Conservation (phyloP, 1,140 invertebrate species). For the Hormaphis cornu region DNA sequence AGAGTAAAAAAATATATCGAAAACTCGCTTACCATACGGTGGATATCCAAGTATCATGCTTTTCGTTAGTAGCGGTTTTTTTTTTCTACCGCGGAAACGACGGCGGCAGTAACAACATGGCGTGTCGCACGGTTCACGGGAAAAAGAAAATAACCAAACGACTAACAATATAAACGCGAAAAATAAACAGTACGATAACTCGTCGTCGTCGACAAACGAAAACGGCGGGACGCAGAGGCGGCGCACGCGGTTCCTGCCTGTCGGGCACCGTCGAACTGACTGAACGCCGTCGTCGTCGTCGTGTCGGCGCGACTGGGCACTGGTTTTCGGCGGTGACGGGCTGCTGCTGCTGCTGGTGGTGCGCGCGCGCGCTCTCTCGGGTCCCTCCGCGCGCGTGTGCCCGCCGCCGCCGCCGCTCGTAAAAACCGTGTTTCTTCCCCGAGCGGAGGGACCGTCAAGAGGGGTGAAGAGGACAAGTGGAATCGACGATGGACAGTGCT, state of each 20-base stretch:
- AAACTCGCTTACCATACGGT: constrained; percentile 25
- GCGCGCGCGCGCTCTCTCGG: too few relatives aligned
- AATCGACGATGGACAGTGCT: too few relatives aligned
- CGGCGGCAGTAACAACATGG: background rate
- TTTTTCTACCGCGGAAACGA: background rate
- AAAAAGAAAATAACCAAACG: too few relatives aligned
- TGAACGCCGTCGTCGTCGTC: too few relatives aligned
- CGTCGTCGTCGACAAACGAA: background rate
- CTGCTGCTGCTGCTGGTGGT: background rate
- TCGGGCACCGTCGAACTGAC: constrained; percentile 7
- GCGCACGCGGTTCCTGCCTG: background rate
- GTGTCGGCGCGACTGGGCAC: too few relatives aligned
- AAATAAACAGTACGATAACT: background rate
- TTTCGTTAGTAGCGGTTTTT: constrained; percentile 9
- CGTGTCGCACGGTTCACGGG: background rate
- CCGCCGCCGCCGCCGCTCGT: background rate
- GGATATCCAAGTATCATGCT: constrained; percentile 32
- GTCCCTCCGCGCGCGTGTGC: too few relatives aligned
- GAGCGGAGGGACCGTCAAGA: too few relatives aligned
- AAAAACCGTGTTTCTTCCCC: constrained; percentile 12
- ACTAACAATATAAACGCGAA: background rate
- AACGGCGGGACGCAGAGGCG: background rate
- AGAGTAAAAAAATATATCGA: too few relatives aligned
- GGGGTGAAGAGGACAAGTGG: too few relatives aligned
- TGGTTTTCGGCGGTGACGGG: too few relatives aligned